Percentiles rank a stretch among this genome's conserved stretches.
Evolutionary conservation across 2,113 vertebrate genomes (phyloP).

Genomic region (Cryptomyrus ogoouensis): DNA sequence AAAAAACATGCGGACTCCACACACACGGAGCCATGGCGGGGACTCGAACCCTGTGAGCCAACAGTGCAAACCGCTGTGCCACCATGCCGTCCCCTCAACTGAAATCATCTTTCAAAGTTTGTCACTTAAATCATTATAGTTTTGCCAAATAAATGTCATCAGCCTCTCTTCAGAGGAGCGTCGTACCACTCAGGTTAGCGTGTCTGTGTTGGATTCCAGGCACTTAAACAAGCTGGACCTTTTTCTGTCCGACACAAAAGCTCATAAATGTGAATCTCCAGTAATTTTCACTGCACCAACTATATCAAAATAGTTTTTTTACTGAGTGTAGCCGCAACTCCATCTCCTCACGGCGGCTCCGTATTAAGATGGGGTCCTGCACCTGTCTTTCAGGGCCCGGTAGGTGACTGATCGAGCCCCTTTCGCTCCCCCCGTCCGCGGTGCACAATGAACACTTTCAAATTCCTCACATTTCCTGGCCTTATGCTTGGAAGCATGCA

Average conservation of each 20-base stretch:
- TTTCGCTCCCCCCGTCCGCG: background rate
- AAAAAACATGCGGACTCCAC: too few relatives aligned
- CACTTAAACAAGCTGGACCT: background rate
- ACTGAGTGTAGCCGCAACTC: background rate
- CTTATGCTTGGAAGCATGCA: background rate
- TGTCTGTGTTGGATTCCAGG: background rate
- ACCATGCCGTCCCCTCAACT: too few relatives aligned
- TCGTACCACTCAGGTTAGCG: background rate
- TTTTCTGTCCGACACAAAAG: background rate
- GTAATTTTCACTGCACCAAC: background rate
- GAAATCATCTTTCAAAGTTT: background rate
- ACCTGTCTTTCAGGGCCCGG: background rate
- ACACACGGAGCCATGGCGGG: too few relatives aligned
- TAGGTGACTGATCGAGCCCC: background rate
- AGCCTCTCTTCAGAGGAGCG: too few relatives aligned
- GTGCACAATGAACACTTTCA: background rate
- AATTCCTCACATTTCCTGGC: background rate
- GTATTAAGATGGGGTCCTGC: background rate
- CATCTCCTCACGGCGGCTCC: background rate
- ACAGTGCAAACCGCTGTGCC: too few relatives aligned
- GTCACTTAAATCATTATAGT: background rate
- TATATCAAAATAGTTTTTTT: background rate
- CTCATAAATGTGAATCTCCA: background rate
- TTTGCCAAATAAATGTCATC: background rate
- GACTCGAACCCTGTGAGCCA: too few relatives aligned